phyloP scores from a whole-genome alignment of 1,140 invertebrate species.

The Ditylenchus dipsaci region DNA sequence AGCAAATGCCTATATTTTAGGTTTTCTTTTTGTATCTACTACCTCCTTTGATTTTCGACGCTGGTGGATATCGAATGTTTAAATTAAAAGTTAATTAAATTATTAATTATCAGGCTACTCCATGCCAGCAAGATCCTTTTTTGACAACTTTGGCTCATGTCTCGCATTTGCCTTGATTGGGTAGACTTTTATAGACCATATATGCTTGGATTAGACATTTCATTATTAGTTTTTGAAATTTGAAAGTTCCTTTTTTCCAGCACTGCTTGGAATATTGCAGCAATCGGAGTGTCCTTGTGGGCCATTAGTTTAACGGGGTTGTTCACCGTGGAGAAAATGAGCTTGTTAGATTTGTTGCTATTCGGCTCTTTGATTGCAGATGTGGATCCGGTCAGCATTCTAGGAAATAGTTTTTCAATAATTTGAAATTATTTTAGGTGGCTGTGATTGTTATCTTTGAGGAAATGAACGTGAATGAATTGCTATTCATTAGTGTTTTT shows the following conservation, averaged over 20 bases:
- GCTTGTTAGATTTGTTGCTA: constrained; percentile 77
- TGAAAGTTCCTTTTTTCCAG: too few species aligned
- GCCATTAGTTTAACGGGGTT: constrained; percentile 51
- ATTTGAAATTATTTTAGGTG: constrained; percentile 60
- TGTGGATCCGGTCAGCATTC: constrained; percentile 91
- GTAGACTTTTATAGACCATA: too few species aligned
- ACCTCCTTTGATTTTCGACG: constrained; percentile 61
- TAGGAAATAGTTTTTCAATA: too few species aligned
- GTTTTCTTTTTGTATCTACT: constrained; percentile 48
- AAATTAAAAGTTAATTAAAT: too few species aligned
- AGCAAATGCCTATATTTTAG: background rate
- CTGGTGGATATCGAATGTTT: too few species aligned
- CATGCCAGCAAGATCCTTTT: constrained; percentile 90
- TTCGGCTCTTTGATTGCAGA: constrained; percentile 92
- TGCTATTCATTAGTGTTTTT: constrained; percentile 96
- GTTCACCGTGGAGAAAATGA: constrained; percentile 46
- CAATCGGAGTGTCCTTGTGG: constrained; percentile 51
- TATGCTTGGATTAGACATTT: too few species aligned
- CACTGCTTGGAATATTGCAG: constrained; percentile 58
- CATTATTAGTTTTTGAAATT: too few species aligned
- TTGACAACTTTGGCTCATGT: constrained; percentile 92
- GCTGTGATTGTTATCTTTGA: constrained; percentile 94
- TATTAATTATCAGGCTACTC: constrained; percentile 68
- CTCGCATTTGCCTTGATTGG: constrained; percentile 85
- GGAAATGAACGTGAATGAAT: constrained; percentile 86